Evolutionary conservation across 2,888 invertebrate species (phyloP), one percentile per base, ranked within the genome.

Genomic region (Zhengitettix transpicula): DNA sequence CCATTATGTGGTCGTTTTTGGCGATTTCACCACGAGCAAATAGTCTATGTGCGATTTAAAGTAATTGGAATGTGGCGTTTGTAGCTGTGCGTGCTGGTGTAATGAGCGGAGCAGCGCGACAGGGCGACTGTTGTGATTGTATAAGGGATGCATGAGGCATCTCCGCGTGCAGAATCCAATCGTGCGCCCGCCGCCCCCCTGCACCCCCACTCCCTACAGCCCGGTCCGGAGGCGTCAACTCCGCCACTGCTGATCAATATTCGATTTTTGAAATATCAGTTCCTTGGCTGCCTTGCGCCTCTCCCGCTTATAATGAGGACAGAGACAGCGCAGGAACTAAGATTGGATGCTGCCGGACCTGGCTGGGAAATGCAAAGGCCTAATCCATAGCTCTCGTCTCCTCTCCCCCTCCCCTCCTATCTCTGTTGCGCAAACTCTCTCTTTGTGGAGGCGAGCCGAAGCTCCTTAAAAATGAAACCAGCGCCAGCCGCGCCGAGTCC

Each of bases 251-350:
- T 63, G 63, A 63, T 63, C 63, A 63, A 63, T 63, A 63, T 63
- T 63, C 63, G 63, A 63, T 63, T 63, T 63, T 63, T 63, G 63
- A 63, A 63, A 63, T 63, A 63, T 63, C 63, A 63, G 60, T 58
- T 52, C 61, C 61, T 57, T 17, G 41, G 42, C 58, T 40, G 51
- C 52, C 15, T 16, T 11, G n/a, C 15, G 17, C 16, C 52, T 16
- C 52, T 47, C 47, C n/a, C 47, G 47, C 47, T 47, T 47, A 47
- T 47, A 47, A 47, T 47, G 47, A 47, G 47, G 47, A 47, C 47
- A 47, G 47, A 47, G 47, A 47, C 47, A 47, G 47, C 47, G n/a
- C 47, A 14, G 47, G 47, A 47, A 47, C 47, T 47, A 47, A 47
- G 47, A 47, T 47, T 47, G 47, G 47, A 47, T 47, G 47, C 47